phyloP scores from a whole-genome alignment of 2,113 vertebrate species.

The Melierax canorus region DNA sequence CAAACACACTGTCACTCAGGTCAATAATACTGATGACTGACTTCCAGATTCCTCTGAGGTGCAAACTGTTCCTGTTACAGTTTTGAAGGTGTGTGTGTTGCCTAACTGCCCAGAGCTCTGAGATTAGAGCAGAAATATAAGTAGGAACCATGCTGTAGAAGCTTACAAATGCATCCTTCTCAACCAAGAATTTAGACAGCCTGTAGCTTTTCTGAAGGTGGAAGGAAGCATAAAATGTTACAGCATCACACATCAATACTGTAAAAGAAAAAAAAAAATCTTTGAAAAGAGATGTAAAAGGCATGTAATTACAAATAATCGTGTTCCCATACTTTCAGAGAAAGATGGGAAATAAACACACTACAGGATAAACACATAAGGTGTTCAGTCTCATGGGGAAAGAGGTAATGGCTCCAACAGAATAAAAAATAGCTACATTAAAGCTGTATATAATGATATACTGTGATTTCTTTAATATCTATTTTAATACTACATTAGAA shows the following conservation, averaged over 20 bases:
- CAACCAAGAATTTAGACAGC: not conserved
- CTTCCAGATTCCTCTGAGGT: not conserved
- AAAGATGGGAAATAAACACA: slow-evolving; percentile 18
- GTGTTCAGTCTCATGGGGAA: not conserved
- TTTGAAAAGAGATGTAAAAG: not conserved
- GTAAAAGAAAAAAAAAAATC: not conserved
- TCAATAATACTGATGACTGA: not conserved
- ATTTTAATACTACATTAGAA: not conserved
- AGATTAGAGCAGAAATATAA: not conserved
- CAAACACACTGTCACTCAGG: not conserved
- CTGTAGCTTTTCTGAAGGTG: not conserved
- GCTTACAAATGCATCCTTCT: not conserved
- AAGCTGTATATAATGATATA: not conserved
- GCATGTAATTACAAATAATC: not conserved
- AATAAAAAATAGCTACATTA: not conserved
- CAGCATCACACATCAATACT: not conserved
- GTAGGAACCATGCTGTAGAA: not conserved
- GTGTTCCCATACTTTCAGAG: not conserved
- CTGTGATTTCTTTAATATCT: not conserved
- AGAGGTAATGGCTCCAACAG: not conserved
- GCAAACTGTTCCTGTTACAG: not conserved
- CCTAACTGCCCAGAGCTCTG: not conserved
- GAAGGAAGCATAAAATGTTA: not conserved
- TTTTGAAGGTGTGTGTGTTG: not conserved
- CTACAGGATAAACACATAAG: not conserved